Evolutionary conservation across 2,113 vertebrate genomes (phyloP), one percentile per base, ranked within the genome.

Genomic region (Philantomba maxwellii): DNA sequence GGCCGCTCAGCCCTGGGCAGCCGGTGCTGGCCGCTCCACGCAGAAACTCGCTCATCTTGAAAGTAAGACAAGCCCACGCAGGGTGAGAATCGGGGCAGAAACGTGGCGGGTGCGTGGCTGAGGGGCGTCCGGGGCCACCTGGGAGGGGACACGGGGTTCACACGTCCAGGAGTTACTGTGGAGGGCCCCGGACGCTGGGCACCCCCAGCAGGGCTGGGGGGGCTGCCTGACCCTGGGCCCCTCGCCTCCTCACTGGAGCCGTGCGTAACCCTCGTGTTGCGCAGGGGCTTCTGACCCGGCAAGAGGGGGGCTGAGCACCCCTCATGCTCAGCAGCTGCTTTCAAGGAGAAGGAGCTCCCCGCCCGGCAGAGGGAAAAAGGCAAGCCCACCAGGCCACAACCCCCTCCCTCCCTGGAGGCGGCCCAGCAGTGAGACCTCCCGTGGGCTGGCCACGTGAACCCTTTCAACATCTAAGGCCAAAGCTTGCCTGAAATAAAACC

Each of bases 81-180:
- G 39, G 5, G 49, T 3, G 23, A 28, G 30, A 16, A 23, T 6
- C 26, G 0, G 36, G 26, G 39, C 8, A 1, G 51, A 33, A 4
- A 12, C 1, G 0, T 1, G 13, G 70, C 16, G 11, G 45, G 1
- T 1, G 0, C 0, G 1, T 4, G 66, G 57, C 16, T 1, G 16
- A 25, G 49, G 10, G 12, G 92, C 0, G 3, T 17, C 47, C 45
- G 21, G 36, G 26, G 91, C 51, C 51, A 4, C 66, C 73, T 21
- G 10, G 7, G 7, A 47, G 36, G 30, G 30, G 36, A 16, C 21
- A 5, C 0, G 9, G n/a, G 25, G 57, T 66, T 2, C 14, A 17
- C 0, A 3, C 0, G 2, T 17, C 1, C 1, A 2, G 47, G 49
- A 39, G 33, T 39, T 9, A 0, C 47, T 2, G 25, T 2, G 21